These are phyloP conservation scores for Ectobius pallidus DNA, from an alignment of 2,888 invertebrate species.

Conservation along the genomic window DNA sequence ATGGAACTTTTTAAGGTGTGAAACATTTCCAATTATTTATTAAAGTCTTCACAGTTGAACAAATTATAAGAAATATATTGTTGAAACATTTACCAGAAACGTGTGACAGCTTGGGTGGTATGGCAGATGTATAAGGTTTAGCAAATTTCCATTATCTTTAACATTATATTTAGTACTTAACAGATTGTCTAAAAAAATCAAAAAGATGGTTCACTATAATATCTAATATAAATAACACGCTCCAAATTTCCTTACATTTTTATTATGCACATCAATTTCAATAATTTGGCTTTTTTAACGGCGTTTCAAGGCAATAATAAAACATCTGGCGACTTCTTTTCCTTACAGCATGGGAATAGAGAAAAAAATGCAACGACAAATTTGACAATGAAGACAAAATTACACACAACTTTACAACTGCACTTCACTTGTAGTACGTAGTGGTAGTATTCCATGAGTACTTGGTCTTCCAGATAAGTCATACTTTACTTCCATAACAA, in stretches of 20 bases:
- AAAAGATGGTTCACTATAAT: conserved; percentile 12
- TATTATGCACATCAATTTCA: conserved; percentile 38
- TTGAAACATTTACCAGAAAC: conserved; percentile 24
- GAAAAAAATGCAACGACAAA: conserved; percentile 41
- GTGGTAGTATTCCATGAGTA: conserved; percentile 33
- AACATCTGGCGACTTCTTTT: conserved; percentile 31
- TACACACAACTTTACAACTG: conserved; percentile 43
- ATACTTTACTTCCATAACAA: background rate
- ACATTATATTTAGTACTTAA: conserved; percentile 24
- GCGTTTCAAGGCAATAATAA: conserved; percentile 36
- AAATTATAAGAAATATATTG: conserved; percentile 31
- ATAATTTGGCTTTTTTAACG: conserved; percentile 35
- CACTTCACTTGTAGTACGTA: conserved; percentile 34
- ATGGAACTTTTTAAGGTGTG: conserved; percentile 10
- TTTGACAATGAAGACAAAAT: conserved; percentile 43
- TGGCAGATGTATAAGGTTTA: conserved; percentile 20
- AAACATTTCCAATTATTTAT: conserved; percentile 31
- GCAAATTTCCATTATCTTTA: conserved; percentile 12
- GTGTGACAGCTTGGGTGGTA: conserved; percentile 20
- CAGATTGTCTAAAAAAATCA: conserved; percentile 14
- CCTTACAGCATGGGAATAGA: conserved; percentile 34
- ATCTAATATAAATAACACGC: conserved; percentile 37
- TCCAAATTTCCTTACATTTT: conserved; percentile 33
- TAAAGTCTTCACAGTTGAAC: conserved; percentile 29
- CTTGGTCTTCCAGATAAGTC: background rate